Base-by-base conservation (phyloP, 2,888 invertebrate genomes). In the Synanthedon tipuliformis region DNA sequence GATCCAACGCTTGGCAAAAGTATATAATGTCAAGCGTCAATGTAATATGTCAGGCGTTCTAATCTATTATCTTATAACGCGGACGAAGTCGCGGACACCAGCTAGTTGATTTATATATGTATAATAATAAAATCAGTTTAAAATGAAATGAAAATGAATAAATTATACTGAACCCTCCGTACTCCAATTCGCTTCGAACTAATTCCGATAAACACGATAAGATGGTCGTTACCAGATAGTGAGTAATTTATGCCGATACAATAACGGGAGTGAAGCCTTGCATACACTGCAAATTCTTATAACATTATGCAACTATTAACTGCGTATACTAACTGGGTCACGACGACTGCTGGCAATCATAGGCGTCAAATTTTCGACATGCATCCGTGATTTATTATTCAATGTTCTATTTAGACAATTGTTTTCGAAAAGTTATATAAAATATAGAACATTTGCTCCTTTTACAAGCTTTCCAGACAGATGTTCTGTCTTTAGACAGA, bases 171-270 rank as follows among this genome's bases (percentile, higher is more conserved):
- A 45, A 45, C 45, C 45, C 45, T 13, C 45, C n/a, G 15, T 13
- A 13, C 16, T n/a, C 51, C 16, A n/a, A 13, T 27, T 41, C 12
- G 12, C 34, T 41, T 51, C 15, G 51, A 51, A 41, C 27, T 51
- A 45, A 45, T 45, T 45, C 15, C 45, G 45, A 45, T 45, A 7
- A 13, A 13, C 12, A 10, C 15, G 55, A 55, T 53, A 52, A 55
- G 55, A 55, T 53, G 18, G 16, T 13, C 53, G 45, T 41, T 50
- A 50, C 15, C 45, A 11, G 40, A 40, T 49, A 40, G 8, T 41
- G 52, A 50, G 45, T 49, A 53, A 49, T 55, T 53, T 51, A 53
- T 48, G 52, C 52, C 50, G 50, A 51, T 48, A 55, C 41, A 52
- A 50, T 49, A 53, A 51, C 18, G 40, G 27, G 40, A 11, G 51